These are phyloP conservation scores for Thera britannica DNA, from an alignment of 2,888 invertebrate genomes.

Conservation along the genomic window DNA sequence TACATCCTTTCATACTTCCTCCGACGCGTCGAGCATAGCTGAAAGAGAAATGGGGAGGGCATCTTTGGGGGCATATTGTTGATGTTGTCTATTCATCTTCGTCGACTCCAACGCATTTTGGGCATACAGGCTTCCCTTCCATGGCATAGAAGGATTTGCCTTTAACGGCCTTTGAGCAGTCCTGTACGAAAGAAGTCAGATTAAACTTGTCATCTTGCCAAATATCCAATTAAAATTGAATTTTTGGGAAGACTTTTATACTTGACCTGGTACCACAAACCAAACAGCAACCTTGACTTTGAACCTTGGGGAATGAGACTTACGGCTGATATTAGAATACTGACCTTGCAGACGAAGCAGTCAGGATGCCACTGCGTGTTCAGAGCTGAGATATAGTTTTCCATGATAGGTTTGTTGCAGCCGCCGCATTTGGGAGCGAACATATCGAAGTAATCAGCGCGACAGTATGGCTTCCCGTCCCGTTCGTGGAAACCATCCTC, in stretches of 20 bases:
- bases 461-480: conserved; percentile 98
- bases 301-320: not conserved
- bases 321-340: conserved; percentile 62
- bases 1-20: conserved; percentile 52
- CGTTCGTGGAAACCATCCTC: conserved; percentile 99
- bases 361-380: conserved; percentile 99
- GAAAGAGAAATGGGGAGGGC: conserved; percentile 77
- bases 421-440: conserved; percentile 99
- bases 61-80: conserved; percentile 71
- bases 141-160: conserved; percentile 98
- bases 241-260: conserved; percentile 54
- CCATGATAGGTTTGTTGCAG: conserved; percentile 97
- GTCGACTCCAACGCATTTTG: conserved; percentile 95
- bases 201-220: conserved; percentile 47
- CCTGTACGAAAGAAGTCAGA: conserved; percentile 85
- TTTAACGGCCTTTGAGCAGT: conserved; percentile 96
- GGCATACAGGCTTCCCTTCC: conserved; percentile 98
- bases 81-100: conserved; percentile 89
- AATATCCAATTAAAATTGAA: conserved; percentile 44
- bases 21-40: conserved; percentile 79
- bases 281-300: conserved; percentile 28
- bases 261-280: conserved; percentile 63
- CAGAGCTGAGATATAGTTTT: conserved; percentile 98
- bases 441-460: conserved; percentile 98
- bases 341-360: conserved; percentile 99